A percentile compares a stretch with the other conserved stretches of the same genome.
phyloP scores from a whole-genome alignment of 2,113 vertebrate genomes.

The Typhlomys cinereus region DNA sequence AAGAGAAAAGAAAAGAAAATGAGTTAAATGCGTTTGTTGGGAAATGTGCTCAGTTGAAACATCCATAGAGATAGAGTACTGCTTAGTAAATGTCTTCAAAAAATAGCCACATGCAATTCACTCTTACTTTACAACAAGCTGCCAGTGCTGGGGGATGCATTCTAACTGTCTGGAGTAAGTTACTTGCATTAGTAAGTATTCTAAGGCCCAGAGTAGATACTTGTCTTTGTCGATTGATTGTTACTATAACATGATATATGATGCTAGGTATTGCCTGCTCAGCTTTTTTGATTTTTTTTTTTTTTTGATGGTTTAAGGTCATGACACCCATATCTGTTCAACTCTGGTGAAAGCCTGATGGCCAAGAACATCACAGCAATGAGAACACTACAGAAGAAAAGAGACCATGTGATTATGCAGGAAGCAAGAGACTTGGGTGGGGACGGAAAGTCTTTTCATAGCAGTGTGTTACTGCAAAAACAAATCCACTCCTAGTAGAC shows the following conservation, averaged over 20 bases:
- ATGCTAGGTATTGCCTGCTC: not conserved
- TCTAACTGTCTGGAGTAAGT: too few relatives aligned
- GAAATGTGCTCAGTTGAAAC: too few relatives aligned
- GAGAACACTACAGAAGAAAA: not conserved
- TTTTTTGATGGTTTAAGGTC: not conserved
- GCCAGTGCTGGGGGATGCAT: not conserved
- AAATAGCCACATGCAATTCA: fast-evolving
- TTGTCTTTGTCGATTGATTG: not conserved
- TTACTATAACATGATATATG: not conserved
- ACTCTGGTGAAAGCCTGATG: not conserved
- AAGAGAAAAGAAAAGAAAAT: not conserved
- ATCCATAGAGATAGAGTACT: not conserved
- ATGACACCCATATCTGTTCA: not conserved
- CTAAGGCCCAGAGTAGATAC: not conserved
- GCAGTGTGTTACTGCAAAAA: not conserved
- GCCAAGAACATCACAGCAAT: not conserved
- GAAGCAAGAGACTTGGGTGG: not conserved
- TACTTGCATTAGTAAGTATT: not conserved
- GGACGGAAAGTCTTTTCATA: not conserved
- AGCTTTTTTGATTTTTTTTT: too few relatives aligned
- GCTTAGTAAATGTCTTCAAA: not conserved
- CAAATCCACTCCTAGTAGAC: not conserved
- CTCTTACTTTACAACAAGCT: fast-evolving
- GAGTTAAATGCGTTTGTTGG: too few relatives aligned
- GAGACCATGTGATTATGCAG: not conserved